Evolutionary conservation across 1,140 invertebrate species (phyloP).

Genomic region (Cotesia typhae): DNA sequence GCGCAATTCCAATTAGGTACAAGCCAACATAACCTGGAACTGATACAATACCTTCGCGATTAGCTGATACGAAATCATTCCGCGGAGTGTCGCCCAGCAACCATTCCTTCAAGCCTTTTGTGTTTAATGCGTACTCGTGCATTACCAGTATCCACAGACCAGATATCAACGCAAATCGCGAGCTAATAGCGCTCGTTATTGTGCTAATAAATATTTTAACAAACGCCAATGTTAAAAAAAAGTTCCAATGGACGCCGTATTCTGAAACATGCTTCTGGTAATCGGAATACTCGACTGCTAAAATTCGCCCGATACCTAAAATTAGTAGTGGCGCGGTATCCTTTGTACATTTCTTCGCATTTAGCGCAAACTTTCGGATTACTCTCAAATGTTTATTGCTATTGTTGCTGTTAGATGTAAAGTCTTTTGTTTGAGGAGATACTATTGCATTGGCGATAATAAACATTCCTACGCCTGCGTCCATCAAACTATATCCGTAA

Average conservation of each 20-base stretch:
- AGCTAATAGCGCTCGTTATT: conserved; percentile 65
- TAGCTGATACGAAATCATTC: conserved; percentile 77
- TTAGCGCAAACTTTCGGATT: conserved; percentile 41
- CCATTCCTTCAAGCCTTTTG: conserved; percentile 73
- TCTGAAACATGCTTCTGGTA: conserved; percentile 90
- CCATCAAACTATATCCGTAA: conserved; percentile 93
- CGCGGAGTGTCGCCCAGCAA: conserved; percentile 72
- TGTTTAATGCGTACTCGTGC: conserved; percentile 76
- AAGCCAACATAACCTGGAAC: conserved; percentile 83
- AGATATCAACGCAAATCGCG: conserved; percentile 63
- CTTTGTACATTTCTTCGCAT: conserved; percentile 54
- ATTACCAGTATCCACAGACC: conserved; percentile 68
- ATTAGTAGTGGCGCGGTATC: conserved; percentile 69
- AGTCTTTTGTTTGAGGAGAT: conserved; percentile 67
- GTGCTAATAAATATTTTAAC: conserved; percentile 79
- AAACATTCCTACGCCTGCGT: conserved; percentile 91
- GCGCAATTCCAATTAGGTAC: conserved; percentile 78
- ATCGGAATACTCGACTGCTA: conserved; percentile 72
- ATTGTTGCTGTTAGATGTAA: conserved; percentile 50
- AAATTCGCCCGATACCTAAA: conserved; percentile 77
- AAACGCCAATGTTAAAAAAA: conserved; percentile 90
- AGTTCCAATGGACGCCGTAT: conserved; percentile 97
- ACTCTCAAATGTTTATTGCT: conserved; percentile 20
- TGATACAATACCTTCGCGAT: conserved; percentile 90
- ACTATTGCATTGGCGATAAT: conserved; percentile 87